Conservation (phyloP, 1,140 invertebrate species). For the Drosophila sechellia region DNA sequence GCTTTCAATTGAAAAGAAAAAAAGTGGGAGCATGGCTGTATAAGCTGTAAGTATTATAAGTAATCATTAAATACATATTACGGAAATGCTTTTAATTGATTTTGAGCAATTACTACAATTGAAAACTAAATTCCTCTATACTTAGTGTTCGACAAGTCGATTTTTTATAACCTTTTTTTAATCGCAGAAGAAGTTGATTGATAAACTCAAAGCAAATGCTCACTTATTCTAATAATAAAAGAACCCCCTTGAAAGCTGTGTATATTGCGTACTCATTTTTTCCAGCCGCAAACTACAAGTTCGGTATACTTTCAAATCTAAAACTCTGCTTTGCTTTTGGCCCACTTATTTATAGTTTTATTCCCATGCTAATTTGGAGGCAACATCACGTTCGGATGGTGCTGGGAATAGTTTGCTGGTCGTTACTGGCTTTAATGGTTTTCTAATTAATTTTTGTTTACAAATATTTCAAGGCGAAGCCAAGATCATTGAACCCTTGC, state of each 20-base stretch:
- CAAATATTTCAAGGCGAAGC: constrained; percentile 44
- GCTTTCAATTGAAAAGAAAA: constrained; percentile 7
- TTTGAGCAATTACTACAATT: constrained; percentile 1
- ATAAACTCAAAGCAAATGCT: constrained; percentile 7
- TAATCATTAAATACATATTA: constrained; percentile 40
- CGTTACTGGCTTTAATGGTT: constrained; percentile 63
- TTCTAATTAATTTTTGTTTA: constrained; percentile 78
- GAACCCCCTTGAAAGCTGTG: constrained; percentile 17
- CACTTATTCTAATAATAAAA: constrained; percentile 12
- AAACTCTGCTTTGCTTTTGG: constrained; percentile 4
- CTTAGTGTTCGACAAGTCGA: no score
- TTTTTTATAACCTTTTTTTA: no score
- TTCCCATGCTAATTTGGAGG: constrained; percentile 50
- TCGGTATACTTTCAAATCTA: constrained; percentile 37
- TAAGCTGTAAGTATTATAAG: constrained; percentile 7
- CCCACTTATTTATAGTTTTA: constrained; percentile 29
- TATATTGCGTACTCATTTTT: constrained; percentile 40
- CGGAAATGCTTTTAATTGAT: constrained; percentile 10
- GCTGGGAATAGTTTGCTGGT: constrained; percentile 19
- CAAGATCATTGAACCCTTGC: constrained; percentile 64
- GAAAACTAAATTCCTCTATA: not conserved
- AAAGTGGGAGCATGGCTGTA: constrained; percentile 32
- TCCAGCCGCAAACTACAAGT: not conserved
- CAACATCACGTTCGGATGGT: constrained; percentile 48
- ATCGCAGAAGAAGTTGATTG: constrained; percentile 11